Evolutionary conservation across 2,797 vertebrate species (phyloP).

Genomic region (Austrolebias charrua): DNA sequence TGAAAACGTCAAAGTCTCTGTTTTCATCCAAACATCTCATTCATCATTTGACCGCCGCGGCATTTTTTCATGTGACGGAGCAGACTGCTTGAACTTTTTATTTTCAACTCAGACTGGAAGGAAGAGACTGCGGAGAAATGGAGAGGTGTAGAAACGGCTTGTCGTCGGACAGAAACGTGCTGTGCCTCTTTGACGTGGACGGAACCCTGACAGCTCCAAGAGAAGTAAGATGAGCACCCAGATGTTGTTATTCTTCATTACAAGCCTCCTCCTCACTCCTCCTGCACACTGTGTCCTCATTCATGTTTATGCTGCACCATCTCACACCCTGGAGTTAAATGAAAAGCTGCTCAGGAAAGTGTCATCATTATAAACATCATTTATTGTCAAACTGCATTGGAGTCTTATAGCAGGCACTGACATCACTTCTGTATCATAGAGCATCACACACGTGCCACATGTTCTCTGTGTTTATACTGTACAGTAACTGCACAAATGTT

Average conservation of each 20-base stretch:
- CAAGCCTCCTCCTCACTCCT: not conserved
- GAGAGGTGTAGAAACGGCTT: constrained; percentile 39
- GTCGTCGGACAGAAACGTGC: constrained; percentile 63
- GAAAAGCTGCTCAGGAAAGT: too few relatives aligned
- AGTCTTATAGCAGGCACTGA: not conserved
- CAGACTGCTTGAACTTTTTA: not conserved
- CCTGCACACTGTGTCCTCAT: constrained; percentile 29
- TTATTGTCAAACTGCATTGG: not conserved
- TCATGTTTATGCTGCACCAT: not conserved
- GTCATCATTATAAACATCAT: not conserved
- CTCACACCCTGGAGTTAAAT: too few relatives aligned
- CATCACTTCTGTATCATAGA: not conserved
- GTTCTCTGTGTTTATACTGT: not conserved
- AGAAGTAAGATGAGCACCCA: constrained; percentile 80
- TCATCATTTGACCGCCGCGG: too few relatives aligned
- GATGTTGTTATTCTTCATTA: not conserved
- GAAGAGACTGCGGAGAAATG: constrained; percentile 48
- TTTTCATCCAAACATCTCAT: not conserved
- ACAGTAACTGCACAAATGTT: not conserved
- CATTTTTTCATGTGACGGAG: not conserved
- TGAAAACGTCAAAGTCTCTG: not conserved
- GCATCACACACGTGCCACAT: too few relatives aligned
- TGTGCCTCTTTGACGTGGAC: constrained; percentile 97
- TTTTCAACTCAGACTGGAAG: not conserved
- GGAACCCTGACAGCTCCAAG: constrained; percentile 91